These are phyloP conservation scores for Edolisoma coerulescens DNA, from an alignment of 2,113 vertebrate species.

Conservation along the genomic window DNA sequence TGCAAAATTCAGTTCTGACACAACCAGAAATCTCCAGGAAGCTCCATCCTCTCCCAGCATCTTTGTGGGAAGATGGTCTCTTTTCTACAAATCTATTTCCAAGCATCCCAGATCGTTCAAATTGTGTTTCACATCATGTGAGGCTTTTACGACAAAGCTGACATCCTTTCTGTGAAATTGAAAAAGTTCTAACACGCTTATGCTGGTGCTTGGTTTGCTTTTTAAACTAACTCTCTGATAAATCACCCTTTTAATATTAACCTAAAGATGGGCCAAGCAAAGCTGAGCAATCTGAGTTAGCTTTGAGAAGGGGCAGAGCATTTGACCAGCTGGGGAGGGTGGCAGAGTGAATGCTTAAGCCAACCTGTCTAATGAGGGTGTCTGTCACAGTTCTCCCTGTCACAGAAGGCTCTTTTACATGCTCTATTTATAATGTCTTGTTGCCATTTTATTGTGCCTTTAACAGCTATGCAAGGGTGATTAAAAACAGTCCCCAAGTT, in stretches of 20 bases:
- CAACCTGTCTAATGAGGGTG: background rate
- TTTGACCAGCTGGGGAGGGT: background rate
- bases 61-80: background rate
- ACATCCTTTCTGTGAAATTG: background rate
- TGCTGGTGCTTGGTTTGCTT: background rate
- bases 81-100: background rate
- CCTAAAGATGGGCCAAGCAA: background rate
- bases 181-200: background rate
- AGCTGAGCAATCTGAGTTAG: background rate
- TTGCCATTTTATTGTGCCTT: conserved; percentile 56
- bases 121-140: background rate
- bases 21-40: background rate
- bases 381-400: conserved; percentile 17
- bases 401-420: conserved; percentile 40
- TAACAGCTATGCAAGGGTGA: conserved; percentile 41
- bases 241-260: background rate
- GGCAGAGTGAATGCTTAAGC: background rate
- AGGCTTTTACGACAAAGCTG: background rate
- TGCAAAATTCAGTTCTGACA: background rate
- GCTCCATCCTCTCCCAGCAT: background rate
- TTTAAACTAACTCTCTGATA: background rate
- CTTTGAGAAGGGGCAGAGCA: background rate
- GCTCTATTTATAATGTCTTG: conserved; percentile 49
- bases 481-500: conserved; percentile 49
- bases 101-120: background rate